phyloP scores from a whole-genome alignment of 2,113 vertebrate genomes.

The Cardinalis cardinalis region DNA sequence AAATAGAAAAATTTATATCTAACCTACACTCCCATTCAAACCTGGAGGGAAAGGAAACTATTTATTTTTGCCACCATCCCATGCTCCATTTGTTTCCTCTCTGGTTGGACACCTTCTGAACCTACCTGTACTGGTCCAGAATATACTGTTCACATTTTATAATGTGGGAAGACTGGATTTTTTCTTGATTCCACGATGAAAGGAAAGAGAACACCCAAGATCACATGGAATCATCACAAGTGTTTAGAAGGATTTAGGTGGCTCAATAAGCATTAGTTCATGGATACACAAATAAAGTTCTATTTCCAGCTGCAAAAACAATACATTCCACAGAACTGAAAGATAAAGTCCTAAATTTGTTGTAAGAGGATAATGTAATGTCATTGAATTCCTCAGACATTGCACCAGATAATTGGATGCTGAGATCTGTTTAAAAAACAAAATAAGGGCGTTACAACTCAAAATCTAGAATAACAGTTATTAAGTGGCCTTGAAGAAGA shows the following conservation, averaged over 20 bases:
- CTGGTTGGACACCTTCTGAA: neutral
- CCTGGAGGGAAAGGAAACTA: neutral
- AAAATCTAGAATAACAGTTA: neutral
- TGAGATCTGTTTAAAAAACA: neutral
- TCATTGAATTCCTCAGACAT: neutral
- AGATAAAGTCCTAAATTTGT: neutral
- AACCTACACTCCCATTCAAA: accelerated
- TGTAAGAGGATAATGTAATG: neutral
- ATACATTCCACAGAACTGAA: accelerated
- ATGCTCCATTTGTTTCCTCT: neutral
- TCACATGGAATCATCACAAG: neutral
- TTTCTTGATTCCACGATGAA: neutral
- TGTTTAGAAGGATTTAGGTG: neutral
- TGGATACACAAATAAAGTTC: neutral
- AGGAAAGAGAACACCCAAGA: neutral
- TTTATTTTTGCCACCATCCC: neutral
- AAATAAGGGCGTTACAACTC: neutral
- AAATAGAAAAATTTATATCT: neutral
- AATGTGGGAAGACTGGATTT: neutral
- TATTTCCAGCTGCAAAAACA: neutral
- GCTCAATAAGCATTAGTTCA: neutral
- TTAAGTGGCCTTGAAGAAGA: neutral
- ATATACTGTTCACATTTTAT: neutral
- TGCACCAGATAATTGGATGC: neutral
- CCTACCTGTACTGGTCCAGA: neutral